Evolutionary conservation across 2,113 vertebrate genomes (phyloP), one percentile per base, ranked within the genome.

Genomic region (Ifrita kowaldi): DNA sequence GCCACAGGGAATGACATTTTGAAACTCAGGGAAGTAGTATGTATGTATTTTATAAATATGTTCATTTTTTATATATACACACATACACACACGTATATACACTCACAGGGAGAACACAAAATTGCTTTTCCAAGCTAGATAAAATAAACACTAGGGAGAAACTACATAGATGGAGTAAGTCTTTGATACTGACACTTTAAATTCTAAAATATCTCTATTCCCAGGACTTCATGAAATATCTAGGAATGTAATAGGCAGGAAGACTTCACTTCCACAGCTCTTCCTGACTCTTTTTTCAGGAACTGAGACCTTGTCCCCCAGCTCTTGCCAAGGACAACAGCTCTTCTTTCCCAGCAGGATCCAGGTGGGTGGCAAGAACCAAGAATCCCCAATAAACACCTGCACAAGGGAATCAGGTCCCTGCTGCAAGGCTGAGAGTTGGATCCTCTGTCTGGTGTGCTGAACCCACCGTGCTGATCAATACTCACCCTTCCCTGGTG

Each of bases 1-100:
- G 98, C 98, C 97, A 98, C 94, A 96, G 98, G 96, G 97, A 98
- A 98, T 89, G 97, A 98, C 92, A 94, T 89, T 90, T 95, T 90
- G 81, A 92, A 96, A 93, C 69, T 75, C 92, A 80, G 57, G 60
- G 77, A 94, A 94, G 85, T 75, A 62, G 93, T 94, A 75, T 84
- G 59, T 90, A 91, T 86, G 95, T 91, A 35, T 92, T 93, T 93
- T 94, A 91, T 87, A 94, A 96, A 90, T 59, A 96, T 32, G 78
- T 21, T 50, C 83, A 90, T 94, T 90, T 93, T 96, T 85, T 70
- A 76, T 95, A 37, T 44, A 41, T 46, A 77, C 23, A 52, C 27
- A 69, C 8, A 69, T 18, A 78, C 11, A 67, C 42, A 81, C 26
- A 55, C 1, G 16, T 10, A 53, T 13, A 69, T 19, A 69, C 24